phyloP scores from a whole-genome alignment of 2,888 invertebrate genomes.

The Euproctis similis region DNA sequence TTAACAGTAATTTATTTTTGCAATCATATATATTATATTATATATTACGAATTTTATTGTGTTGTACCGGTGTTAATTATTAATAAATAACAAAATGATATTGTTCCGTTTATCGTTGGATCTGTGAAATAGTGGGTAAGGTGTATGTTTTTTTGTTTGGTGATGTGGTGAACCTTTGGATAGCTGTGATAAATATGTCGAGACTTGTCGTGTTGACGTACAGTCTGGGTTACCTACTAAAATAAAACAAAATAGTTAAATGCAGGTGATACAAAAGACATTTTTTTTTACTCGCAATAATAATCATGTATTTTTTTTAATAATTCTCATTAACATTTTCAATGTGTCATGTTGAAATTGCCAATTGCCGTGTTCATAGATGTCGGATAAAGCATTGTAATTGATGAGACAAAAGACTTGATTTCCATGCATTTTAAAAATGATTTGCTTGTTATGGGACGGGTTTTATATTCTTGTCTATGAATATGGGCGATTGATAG shows the following conservation, averaged over 20 bases:
- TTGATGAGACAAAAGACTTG: no score
- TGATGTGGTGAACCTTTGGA: constrained; percentile 27
- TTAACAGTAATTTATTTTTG: constrained; percentile 7
- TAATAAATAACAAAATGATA: no score
- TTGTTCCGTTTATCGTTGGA: constrained; percentile 2
- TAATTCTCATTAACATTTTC: constrained; percentile 19
- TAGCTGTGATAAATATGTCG: constrained; percentile 36
- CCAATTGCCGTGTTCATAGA: no score
- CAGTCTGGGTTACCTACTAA: constrained; percentile 8
- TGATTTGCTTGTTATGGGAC: no score
- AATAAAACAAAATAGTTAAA: constrained; percentile 4
- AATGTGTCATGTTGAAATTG: no score
- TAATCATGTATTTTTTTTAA: constrained; percentile 18
- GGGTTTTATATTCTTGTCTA: no score
- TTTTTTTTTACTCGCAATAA: no score
- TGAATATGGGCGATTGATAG: no score
- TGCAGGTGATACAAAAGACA: constrained; percentile 24
- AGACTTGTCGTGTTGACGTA: constrained; percentile 5
- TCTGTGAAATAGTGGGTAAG: constrained; percentile 14
- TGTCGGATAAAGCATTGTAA: no score
- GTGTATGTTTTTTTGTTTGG: constrained; percentile 17
- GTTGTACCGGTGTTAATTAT: constrained; percentile 8
- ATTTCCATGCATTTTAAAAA: no score
- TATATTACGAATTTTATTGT: constrained; percentile 6
- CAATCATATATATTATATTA: constrained; percentile 1